Conservation (phyloP, 2,113 vertebrate species). For the Equus przewalskii region DNA sequence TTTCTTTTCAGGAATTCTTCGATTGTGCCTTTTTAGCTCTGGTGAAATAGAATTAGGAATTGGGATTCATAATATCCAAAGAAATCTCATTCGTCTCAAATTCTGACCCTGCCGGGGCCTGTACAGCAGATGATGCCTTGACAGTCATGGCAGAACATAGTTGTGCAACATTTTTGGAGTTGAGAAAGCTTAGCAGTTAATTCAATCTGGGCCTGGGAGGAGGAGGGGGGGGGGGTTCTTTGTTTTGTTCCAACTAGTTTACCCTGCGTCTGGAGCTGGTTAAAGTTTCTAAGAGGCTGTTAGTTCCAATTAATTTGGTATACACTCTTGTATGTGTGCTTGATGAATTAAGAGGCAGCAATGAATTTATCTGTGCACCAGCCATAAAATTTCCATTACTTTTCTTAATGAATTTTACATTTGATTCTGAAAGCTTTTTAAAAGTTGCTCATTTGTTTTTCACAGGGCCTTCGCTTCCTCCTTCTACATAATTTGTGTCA, state of each 20-base stretch:
- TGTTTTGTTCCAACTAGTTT: conserved; percentile 74
- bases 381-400: conserved; percentile 86
- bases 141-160: background rate
- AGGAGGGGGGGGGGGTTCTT: background rate
- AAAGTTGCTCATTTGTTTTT: conserved; percentile 79
- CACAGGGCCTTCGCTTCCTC: background rate
- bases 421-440: conserved; percentile 83
- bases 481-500: conserved; percentile 54
- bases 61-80: background rate
- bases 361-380: conserved; percentile 84
- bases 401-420: conserved; percentile 84
- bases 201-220: conserved; percentile 34
- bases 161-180: conserved; percentile 17
- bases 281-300: conserved; percentile 73
- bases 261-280: conserved; percentile 62
- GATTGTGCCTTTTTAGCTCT: background rate
- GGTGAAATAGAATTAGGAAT: background rate
- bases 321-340: conserved; percentile 64
- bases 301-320: conserved; percentile 83
- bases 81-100: background rate
- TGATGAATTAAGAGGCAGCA: conserved; percentile 82
- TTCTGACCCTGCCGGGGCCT: background rate
- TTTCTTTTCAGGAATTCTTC: background rate
- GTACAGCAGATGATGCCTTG: background rate
- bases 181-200: conserved; percentile 53